Conservation (phyloP, 2,888 invertebrate genomes). For the Oithona nana region DNA sequence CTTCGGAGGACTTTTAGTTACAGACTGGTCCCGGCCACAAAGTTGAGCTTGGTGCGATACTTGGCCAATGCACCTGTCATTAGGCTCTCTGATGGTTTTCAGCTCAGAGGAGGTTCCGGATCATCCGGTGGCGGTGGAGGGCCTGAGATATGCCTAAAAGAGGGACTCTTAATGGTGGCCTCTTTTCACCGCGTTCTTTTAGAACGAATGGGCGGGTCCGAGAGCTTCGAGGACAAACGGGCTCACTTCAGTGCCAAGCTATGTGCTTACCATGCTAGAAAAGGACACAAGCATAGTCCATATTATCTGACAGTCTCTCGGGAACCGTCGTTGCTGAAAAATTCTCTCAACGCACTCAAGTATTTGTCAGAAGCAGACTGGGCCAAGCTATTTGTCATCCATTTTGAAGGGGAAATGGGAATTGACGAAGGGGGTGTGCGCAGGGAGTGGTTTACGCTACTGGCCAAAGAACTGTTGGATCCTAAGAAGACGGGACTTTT, state of each 20-base stretch:
- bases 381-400: constrained; percentile 83
- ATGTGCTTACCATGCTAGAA: constrained; percentile 46
- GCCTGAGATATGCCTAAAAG: constrained; percentile 50
- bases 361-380: constrained; percentile 72
- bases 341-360: constrained; percentile 62
- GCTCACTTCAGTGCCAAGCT: constrained; percentile 39
- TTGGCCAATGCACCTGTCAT: constrained; percentile 35
- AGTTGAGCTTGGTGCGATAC: constrained; percentile 36
- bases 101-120: too few relatives aligned
- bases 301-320: constrained; percentile 30
- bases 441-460: constrained; percentile 81
- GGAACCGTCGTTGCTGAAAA: constrained; percentile 48
- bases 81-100: constrained; percentile 73
- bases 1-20: constrained; percentile 78
- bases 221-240: constrained; percentile 56
- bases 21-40: constrained; percentile 79
- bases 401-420: constrained; percentile 82
- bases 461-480: constrained; percentile 72
- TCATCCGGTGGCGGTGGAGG: too few relatives aligned
- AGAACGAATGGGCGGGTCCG: constrained; percentile 84
- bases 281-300: constrained; percentile 64
- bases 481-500: constrained; percentile 50
- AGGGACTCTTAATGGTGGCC: constrained; percentile 75
- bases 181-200: constrained; percentile 75
- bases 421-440: constrained; percentile 85